Conservation (phyloP, 2,888 invertebrate genomes). For the Helicoverpa assulta region DNA sequence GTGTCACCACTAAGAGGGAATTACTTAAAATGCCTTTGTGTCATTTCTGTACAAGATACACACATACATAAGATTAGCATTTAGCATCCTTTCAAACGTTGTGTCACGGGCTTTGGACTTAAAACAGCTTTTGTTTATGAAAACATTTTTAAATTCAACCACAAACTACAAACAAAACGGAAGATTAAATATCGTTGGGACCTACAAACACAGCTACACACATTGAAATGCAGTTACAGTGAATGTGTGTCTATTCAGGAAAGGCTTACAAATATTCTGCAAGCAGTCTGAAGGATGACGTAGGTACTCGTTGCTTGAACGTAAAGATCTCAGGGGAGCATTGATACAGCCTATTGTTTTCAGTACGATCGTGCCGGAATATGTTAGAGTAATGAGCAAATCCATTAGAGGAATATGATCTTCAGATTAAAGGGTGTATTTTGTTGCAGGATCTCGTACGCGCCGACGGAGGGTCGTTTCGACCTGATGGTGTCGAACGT, state of each 20-base stretch:
- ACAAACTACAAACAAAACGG: not conserved
- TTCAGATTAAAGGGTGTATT: slow-evolving; percentile 28
- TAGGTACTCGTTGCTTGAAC: slow-evolving; percentile 38
- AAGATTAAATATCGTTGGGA: slow-evolving; percentile 20
- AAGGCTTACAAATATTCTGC: slow-evolving; percentile 41
- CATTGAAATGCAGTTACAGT: slow-evolving; percentile 10
- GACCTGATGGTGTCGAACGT: slow-evolving; percentile 97
- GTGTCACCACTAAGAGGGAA: slow-evolving; percentile 55
- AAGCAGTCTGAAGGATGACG: slow-evolving; percentile 25
- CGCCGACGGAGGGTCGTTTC: slow-evolving; percentile 95
- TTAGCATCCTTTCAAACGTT: slow-evolving; percentile 53
- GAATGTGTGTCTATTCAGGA: slow-evolving; percentile 33
- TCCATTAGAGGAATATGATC: slow-evolving; percentile 24
- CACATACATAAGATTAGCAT: slow-evolving; percentile 46
- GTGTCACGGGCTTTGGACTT: slow-evolving; percentile 25
- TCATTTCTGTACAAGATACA: slow-evolving; percentile 48
- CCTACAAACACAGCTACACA: not conserved
- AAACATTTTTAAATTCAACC: slow-evolving; percentile 36
- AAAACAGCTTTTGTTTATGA: slow-evolving; percentile 37
- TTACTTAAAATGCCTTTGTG: slow-evolving; percentile 58
- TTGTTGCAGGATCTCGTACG: slow-evolving; percentile 93
- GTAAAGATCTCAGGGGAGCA: slow-evolving; percentile 38
- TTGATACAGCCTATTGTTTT: slow-evolving; percentile 46
- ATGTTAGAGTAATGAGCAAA: slow-evolving; percentile 45
- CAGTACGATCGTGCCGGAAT: slow-evolving; percentile 36